phyloP scores from a whole-genome alignment of 2,797 vertebrate genomes.

The Pipistrellus pipistrellus region DNA sequence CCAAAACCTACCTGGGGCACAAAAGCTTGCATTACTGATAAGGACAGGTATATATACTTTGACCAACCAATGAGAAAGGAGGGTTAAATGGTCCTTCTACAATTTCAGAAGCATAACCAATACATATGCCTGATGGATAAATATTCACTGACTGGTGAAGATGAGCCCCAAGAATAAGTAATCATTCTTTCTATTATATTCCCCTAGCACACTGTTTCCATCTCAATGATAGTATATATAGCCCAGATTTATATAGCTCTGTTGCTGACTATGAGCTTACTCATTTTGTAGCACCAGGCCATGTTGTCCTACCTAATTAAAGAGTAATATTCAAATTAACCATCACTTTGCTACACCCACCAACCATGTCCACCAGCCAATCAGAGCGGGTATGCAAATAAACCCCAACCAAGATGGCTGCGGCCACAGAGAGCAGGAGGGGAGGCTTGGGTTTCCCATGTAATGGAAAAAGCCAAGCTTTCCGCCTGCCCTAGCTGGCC shows the following conservation, averaged over 20 bases:
- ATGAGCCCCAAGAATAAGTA: background rate
- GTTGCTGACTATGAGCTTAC: background rate
- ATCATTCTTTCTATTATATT: background rate
- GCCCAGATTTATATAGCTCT: background rate
- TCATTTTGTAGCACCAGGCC: background rate
- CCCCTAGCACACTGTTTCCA: background rate
- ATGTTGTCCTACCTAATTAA: background rate
- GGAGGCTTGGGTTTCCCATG: no score
- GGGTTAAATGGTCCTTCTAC: background rate
- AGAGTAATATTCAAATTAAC: no score
- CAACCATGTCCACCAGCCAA: no score
- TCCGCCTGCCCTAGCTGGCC: no score
- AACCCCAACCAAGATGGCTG: no score
- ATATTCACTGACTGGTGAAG: background rate
- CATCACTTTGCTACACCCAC: no score
- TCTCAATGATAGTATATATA: background rate
- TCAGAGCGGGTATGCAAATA: no score
- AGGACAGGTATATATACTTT: background rate
- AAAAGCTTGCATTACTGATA: background rate
- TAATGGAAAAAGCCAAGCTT: no score
- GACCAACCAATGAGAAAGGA: background rate
- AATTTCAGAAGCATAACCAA: conserved; percentile 22
- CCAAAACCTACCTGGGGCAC: background rate
- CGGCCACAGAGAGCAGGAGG: no score
- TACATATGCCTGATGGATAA: background rate